Conservation (phyloP, 2,113 vertebrate species). For the Callithrix jacchus region DNA sequence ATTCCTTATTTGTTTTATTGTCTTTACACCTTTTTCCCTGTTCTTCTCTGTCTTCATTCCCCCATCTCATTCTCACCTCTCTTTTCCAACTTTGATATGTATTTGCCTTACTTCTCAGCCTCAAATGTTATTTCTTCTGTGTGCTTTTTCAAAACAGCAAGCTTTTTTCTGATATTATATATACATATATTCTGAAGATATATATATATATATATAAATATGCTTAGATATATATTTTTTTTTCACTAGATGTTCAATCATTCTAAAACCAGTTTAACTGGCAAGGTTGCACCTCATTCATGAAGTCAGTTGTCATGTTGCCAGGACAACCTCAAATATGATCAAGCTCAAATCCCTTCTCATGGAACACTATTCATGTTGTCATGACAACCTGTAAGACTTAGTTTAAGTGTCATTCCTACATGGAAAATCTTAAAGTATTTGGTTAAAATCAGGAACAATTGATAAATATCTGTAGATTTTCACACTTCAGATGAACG, state of each 20-base stretch:
- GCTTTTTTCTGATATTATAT: neutral
- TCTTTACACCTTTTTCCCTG: neutral
- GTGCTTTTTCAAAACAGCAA: conserved; percentile 15
- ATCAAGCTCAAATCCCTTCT: conserved; percentile 37
- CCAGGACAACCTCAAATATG: conserved; percentile 55
- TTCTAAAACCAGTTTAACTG: conserved; percentile 59
- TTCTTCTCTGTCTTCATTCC: neutral
- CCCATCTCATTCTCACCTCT: neutral
- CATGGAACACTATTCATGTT: neutral
- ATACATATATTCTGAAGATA: neutral
- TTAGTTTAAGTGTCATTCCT: conserved; percentile 18
- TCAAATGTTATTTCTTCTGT: neutral
- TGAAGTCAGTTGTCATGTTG: conserved; percentile 48
- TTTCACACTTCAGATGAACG: conserved; percentile 42
- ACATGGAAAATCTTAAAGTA: neutral
- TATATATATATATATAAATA: neutral
- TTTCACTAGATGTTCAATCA: neutral
- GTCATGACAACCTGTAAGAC: conserved; percentile 57
- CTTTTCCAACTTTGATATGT: neutral
- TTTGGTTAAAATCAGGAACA: conserved; percentile 48
- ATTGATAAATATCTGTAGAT: neutral
- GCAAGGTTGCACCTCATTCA: conserved; percentile 7
- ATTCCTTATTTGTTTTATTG: neutral
- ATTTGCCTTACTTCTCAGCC: neutral
- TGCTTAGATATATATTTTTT: too few species aligned